Conservation (phyloP, 1,140 invertebrate species). For the Drosophila punjabiensis region DNA sequence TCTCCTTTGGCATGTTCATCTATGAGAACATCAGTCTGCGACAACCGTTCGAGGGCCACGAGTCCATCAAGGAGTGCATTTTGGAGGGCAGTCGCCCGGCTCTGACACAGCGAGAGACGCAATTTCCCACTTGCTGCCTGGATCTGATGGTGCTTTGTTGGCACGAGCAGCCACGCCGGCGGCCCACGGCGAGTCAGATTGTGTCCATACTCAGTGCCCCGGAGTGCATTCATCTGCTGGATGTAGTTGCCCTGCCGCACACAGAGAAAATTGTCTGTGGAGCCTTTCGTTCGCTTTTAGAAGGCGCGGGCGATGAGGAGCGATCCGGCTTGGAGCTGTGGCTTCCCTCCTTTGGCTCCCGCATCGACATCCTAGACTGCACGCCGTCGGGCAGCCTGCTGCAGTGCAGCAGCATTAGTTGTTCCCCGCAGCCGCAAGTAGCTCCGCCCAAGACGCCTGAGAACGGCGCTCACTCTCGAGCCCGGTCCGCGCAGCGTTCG, state of each 20-base stretch:
- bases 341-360: constrained; percentile 90
- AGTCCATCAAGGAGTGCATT: constrained; percentile 98
- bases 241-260: constrained; percentile 90
- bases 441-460: constrained; percentile 62
- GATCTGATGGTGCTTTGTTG: constrained; percentile 98
- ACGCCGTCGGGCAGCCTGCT: constrained; percentile 86
- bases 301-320: constrained; percentile 57
- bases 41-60: constrained; percentile 97
- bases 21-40: constrained; percentile 97
- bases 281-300: constrained; percentile 50
- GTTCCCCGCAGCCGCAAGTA: constrained; percentile 64
- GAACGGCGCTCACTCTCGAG: constrained; percentile 43
- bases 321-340: constrained; percentile 88
- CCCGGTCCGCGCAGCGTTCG: constrained; percentile 63
- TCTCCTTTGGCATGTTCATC: constrained; percentile 99
- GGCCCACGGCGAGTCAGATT: constrained; percentile 97
- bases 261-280: constrained; percentile 87
- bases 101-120: constrained; percentile 92
- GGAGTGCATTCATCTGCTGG: constrained; percentile 95
- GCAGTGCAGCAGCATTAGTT: constrained; percentile 77
- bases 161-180: constrained; percentile 92
- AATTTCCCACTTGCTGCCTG: constrained; percentile 95
- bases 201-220: constrained; percentile 95
- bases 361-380: constrained; percentile 89
- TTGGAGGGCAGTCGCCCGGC: constrained; percentile 96